These are phyloP conservation scores for Meles meles DNA, from an alignment of 2,113 vertebrate genomes.

Conservation along the genomic window DNA sequence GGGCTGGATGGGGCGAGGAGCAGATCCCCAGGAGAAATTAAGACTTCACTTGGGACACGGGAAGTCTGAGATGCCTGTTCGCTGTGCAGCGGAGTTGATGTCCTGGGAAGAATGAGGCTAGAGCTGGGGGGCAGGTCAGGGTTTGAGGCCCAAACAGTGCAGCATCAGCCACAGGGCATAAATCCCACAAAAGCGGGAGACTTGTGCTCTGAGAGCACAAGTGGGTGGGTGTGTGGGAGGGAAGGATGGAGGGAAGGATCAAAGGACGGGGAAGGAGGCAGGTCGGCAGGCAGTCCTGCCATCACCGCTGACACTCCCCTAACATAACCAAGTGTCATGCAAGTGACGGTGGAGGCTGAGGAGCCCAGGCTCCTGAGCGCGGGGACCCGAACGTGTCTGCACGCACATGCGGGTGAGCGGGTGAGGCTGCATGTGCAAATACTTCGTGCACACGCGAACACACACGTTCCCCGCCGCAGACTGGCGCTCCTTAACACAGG, in stretches of 20 bases:
- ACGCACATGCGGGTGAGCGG: fast-evolving
- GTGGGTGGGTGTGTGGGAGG: background rate
- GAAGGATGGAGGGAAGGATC: background rate
- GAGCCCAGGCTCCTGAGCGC: fast-evolving
- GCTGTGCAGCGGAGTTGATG: fast-evolving
- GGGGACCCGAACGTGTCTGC: fast-evolving
- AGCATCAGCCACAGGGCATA: background rate
- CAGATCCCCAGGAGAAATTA: no score
- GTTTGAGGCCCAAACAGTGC: background rate
- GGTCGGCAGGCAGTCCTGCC: background rate
- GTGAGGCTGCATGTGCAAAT: no score
- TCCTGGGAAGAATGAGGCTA: background rate
- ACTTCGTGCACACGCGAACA: fast-evolving
- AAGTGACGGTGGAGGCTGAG: background rate
- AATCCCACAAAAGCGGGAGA: background rate
- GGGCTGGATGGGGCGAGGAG: fast-evolving
- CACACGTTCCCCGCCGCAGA: fast-evolving
- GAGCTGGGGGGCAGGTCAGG: no score
- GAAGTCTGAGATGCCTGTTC: no score
- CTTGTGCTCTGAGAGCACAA: background rate
- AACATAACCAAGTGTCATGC: background rate
- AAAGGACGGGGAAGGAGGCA: no score
- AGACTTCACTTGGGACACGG: fast-evolving
- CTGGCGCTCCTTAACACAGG: background rate
- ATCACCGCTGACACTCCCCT: no score